phyloP scores from a whole-genome alignment of 2,113 vertebrate species.

The Gobius niger region DNA sequence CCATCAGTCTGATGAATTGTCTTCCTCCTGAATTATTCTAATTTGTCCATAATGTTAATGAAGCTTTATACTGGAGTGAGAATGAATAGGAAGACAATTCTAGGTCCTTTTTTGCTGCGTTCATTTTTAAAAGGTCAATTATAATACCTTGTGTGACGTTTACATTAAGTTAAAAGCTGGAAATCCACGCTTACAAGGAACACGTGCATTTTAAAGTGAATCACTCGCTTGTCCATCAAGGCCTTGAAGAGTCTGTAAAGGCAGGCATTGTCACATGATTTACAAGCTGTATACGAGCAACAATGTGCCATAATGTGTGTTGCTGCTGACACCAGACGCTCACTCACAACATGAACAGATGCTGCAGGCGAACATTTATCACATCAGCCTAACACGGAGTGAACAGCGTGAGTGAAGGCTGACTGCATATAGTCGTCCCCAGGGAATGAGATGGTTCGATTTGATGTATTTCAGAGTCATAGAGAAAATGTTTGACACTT shows the following conservation, averaged over 20 bases:
- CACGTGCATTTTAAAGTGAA: constrained; percentile 15
- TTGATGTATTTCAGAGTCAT: background rate
- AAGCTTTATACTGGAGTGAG: background rate
- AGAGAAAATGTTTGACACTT: too few relatives aligned
- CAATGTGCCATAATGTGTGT: constrained; percentile 9
- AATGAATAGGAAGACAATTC: background rate
- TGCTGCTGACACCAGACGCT: constrained; percentile 22
- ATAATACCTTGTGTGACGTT: constrained; percentile 6
- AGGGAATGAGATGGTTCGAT: background rate
- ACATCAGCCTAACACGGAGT: constrained; percentile 2
- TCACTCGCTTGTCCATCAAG: constrained; percentile 18
- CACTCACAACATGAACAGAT: constrained; percentile 2
- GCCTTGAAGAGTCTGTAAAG: constrained; percentile 15
- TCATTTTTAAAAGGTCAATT: constrained; percentile 19
- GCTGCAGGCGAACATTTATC: constrained; percentile 6
- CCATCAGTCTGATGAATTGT: constrained; percentile 5
- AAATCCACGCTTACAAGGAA: too few relatives aligned
- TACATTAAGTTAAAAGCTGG: too few relatives aligned
- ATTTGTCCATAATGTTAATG: constrained; percentile 3
- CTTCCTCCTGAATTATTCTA: background rate
- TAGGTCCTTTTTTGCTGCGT: background rate
- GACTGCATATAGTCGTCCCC: background rate
- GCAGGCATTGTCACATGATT: constrained; percentile 2
- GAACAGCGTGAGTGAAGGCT: background rate
- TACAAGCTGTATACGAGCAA: constrained; percentile 6